phyloP scores from a whole-genome alignment of 1,140 invertebrate species.

The Penaeus japonicus region DNA sequence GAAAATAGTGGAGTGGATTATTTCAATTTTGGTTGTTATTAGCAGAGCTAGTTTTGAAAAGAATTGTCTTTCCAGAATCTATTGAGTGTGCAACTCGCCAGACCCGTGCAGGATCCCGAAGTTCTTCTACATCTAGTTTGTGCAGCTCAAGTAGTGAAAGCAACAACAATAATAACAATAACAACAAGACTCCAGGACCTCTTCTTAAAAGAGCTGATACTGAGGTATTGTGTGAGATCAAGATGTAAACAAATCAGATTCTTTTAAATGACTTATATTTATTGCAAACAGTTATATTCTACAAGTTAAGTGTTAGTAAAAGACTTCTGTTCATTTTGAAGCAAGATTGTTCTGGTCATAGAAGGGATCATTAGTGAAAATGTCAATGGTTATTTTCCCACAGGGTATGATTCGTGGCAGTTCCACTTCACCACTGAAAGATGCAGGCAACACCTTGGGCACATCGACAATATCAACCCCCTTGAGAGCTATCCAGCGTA shows the following conservation, averaged over 20 bases:
- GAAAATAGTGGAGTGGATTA: too few relatives aligned
- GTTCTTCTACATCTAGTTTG: constrained; percentile 45
- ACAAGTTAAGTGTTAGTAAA: too few relatives aligned
- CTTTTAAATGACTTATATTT: background rate
- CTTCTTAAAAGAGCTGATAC: constrained; percentile 55
- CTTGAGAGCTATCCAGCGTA: constrained; percentile 52
- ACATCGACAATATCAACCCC: constrained; percentile 36
- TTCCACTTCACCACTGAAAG: constrained; percentile 53
- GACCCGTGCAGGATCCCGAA: constrained; percentile 44
- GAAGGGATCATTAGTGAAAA: too few relatives aligned
- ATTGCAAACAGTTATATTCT: too few relatives aligned
- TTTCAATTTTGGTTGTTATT: too few relatives aligned
- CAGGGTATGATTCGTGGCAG: constrained; percentile 49
- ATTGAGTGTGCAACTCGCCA: constrained; percentile 53
- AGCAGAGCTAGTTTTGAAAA: too few relatives aligned
- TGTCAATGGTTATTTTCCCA: background rate
- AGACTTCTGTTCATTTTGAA: too few relatives aligned
- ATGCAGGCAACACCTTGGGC: constrained; percentile 46
- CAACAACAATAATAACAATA: constrained; percentile 37
- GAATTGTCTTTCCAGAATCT: constrained; percentile 43
- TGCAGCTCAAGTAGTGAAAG: constrained; percentile 43
- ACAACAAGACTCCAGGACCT: constrained; percentile 25
- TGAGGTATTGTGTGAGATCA: constrained; percentile 29
- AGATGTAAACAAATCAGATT: background rate
- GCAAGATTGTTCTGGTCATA: too few relatives aligned